Conservation (phyloP, 2,113 vertebrate species). For the Sinocyclocheilus anophthalmus region DNA sequence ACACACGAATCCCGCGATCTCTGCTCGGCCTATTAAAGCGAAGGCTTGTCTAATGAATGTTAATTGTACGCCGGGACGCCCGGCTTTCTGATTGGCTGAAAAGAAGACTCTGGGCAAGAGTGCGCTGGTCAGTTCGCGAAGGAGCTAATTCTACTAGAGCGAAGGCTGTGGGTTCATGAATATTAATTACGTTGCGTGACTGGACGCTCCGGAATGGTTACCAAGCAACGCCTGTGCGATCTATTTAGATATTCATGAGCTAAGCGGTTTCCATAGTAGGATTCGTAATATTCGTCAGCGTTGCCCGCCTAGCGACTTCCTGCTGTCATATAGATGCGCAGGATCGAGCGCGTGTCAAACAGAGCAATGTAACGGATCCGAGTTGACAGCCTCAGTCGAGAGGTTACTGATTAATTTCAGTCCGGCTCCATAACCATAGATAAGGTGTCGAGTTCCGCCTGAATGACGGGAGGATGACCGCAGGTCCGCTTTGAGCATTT, state of each 20-base stretch:
- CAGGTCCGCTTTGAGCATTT: background rate
- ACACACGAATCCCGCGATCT: background rate
- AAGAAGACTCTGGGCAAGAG: background rate
- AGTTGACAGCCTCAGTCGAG: constrained; percentile 56
- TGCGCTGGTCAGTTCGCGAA: background rate
- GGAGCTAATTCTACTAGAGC: background rate
- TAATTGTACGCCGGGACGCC: background rate
- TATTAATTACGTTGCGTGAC: background rate
- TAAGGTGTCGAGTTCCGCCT: constrained; percentile 57
- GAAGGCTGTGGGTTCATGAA: background rate
- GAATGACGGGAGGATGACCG: constrained; percentile 22
- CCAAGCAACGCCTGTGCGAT: constrained; percentile 10
- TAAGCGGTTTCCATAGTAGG: constrained; percentile 8
- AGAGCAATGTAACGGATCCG: constrained; percentile 67
- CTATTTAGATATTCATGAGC: constrained; percentile 27
- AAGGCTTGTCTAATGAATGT: background rate
- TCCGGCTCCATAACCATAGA: constrained; percentile 63
- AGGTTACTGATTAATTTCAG: constrained; percentile 74
- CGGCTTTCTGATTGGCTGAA: constrained; percentile 3
- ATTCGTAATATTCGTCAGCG: constrained; percentile 33
- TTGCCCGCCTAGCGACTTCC: constrained; percentile 69
- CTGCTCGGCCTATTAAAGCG: background rate
- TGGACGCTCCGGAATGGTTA: background rate
- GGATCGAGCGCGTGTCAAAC: constrained; percentile 60
- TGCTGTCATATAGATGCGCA: constrained; percentile 57